Percentiles rank a stretch among this genome's conserved stretches.
phyloP scores from a whole-genome alignment of 2,797 vertebrate genomes.

The Myotis vivesi region DNA sequence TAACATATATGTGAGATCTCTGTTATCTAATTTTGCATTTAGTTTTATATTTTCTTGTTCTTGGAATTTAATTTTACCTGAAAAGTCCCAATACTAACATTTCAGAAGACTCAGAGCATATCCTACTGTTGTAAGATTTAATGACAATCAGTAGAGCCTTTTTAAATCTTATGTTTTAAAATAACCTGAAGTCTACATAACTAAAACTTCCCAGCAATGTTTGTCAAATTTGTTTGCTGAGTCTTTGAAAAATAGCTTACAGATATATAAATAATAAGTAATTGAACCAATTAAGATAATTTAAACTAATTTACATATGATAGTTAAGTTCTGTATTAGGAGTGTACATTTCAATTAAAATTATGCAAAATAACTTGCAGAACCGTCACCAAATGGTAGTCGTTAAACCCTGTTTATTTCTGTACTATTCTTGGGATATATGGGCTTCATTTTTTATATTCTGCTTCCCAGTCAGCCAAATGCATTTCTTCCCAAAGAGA shows the following conservation, averaged over 20 bases:
- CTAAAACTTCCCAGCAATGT: background rate
- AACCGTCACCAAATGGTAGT: conserved; percentile 31
- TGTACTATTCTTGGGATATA: background rate
- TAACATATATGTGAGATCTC: background rate
- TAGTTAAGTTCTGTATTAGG: background rate
- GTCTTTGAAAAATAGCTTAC: conserved; percentile 27
- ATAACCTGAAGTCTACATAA: background rate
- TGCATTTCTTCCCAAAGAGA: background rate
- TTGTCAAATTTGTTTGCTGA: background rate
- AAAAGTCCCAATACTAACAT: background rate
- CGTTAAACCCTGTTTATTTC: conserved; percentile 44
- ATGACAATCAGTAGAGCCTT: background rate
- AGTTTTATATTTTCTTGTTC: background rate
- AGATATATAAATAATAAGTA: conserved; percentile 19
- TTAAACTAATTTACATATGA: conserved; percentile 39
- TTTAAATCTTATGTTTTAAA: conserved; percentile 32
- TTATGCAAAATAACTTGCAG: background rate
- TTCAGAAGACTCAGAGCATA: background rate
- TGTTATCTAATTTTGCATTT: background rate
- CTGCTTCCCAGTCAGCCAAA: background rate
- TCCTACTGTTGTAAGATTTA: background rate
- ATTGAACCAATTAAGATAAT: conserved; percentile 32
- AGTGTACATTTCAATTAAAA: conserved; percentile 48
- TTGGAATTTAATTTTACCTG: background rate
- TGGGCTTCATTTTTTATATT: conserved; percentile 36